Conservation (phyloP, 2,113 vertebrate species). For the Daboia siamensis region DNA sequence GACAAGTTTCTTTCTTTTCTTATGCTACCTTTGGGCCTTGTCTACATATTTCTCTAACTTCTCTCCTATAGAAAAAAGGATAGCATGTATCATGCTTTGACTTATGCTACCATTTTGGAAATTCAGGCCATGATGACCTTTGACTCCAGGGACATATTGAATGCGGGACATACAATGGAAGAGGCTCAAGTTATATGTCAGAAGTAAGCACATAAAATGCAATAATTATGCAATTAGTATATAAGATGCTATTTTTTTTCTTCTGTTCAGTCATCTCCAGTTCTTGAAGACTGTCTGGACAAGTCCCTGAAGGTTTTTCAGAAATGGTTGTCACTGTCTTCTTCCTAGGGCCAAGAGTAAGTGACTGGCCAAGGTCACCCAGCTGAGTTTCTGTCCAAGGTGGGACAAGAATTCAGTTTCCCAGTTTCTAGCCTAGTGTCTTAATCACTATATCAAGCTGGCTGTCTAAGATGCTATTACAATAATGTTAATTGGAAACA, state of each 20-base stretch:
- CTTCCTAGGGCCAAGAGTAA: not conserved
- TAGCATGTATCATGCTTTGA: constrained; percentile 96
- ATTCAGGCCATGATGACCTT: constrained; percentile 99
- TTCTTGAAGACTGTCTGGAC: not conserved
- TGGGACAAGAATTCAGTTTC: not conserved
- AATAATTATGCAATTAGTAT: not conserved
- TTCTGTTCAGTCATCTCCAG: not conserved
- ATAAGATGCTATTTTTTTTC: not conserved
- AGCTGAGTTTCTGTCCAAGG: not conserved
- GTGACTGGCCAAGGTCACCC: not conserved
- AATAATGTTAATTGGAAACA: not conserved
- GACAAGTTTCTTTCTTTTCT: not conserved
- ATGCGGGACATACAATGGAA: constrained; percentile 92
- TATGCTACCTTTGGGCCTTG: not conserved
- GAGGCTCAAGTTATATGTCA: constrained; percentile 91
- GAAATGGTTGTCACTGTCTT: not conserved
- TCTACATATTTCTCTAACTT: constrained; percentile 11
- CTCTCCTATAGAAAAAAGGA: constrained; percentile 82
- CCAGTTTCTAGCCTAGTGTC: not conserved
- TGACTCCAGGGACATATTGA: constrained; percentile 88
- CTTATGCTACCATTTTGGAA: constrained; percentile 93
- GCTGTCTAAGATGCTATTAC: not conserved
- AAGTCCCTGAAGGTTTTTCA: not conserved
- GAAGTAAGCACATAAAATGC: constrained; percentile 66
- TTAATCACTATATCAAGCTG: not conserved